These are phyloP conservation scores for Harpagifer antarcticus DNA, from an alignment of 2,797 vertebrate species.

Conservation along the genomic window DNA sequence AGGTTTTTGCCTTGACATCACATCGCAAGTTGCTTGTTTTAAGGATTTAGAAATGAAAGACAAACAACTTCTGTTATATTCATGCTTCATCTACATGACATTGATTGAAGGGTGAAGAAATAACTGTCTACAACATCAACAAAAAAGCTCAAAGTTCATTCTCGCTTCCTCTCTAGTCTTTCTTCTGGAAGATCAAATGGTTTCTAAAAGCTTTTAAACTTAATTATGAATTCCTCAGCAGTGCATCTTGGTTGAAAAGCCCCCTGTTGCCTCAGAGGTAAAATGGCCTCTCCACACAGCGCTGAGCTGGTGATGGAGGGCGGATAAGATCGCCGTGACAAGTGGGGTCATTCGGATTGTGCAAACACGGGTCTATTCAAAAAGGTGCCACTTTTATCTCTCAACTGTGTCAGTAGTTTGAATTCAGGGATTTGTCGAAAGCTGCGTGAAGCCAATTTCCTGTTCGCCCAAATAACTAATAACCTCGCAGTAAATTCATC, in stretches of 20 bases:
- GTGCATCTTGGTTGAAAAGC: slow-evolving; percentile 40
- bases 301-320: slow-evolving; percentile 35
- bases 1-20: slow-evolving; percentile 28
- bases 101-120: slow-evolving; percentile 9
- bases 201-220: slow-evolving; percentile 29
- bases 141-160: slow-evolving; percentile 21
- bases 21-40: slow-evolving; percentile 3
- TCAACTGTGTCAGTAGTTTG: slow-evolving; percentile 36
- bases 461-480: slow-evolving; percentile 32
- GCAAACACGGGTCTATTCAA: slow-evolving; percentile 40
- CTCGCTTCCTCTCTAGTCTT: slow-evolving; percentile 18
- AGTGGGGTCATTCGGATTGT: slow-evolving; percentile 53
- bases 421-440: slow-evolving; percentile 36
- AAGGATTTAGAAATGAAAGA: slow-evolving; percentile 1
- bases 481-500: slow-evolving; percentile 48
- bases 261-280: slow-evolving; percentile 36
- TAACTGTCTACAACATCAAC: slow-evolving; percentile 20
- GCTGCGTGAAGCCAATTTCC: slow-evolving; percentile 34
- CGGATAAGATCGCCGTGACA: slow-evolving; percentile 58
- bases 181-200: slow-evolving; percentile 38
- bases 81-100: slow-evolving; percentile 24
- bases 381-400: slow-evolving; percentile 40
- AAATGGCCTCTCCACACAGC: slow-evolving; percentile 17
- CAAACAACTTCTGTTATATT: slow-evolving; percentile 6
- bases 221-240: slow-evolving; percentile 44